phyloP scores from a whole-genome alignment of 2,888 invertebrate genomes.

The Coelogynopora nodosa region DNA sequence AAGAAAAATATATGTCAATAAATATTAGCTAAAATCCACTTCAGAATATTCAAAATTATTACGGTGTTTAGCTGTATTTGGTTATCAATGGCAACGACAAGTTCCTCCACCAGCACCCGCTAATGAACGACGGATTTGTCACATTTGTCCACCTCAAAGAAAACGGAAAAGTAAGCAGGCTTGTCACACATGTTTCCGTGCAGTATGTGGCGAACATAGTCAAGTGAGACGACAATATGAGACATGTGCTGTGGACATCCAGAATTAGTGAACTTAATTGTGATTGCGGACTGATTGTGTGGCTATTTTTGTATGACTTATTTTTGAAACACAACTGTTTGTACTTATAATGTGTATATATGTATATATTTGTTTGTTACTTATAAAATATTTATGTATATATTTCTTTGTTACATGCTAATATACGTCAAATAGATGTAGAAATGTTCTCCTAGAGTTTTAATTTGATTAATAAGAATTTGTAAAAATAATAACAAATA shows the following conservation, averaged over 20 bases:
- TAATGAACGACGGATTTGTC: neutral
- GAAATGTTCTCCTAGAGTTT: neutral
- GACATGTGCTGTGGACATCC: neutral
- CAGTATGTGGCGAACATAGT: neutral
- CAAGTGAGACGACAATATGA: neutral
- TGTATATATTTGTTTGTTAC: neutral
- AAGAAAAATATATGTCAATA: neutral
- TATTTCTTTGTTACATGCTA: neutral
- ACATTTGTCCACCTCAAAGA: conserved; percentile 17
- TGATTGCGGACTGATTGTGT: neutral
- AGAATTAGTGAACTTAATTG: neutral
- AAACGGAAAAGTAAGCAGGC: conserved; percentile 19
- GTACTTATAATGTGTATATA: neutral
- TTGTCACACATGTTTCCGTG: neutral
- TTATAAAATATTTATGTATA: neutral
- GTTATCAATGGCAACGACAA: neutral
- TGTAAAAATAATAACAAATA: neutral
- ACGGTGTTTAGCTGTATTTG: conserved; percentile 29
- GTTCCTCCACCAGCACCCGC: conserved; percentile 19
- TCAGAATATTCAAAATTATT: conserved; percentile 25
- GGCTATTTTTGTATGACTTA: neutral
- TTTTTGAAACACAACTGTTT: neutral
- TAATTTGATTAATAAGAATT: neutral
- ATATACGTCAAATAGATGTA: neutral
- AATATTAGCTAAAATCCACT: neutral